Percentiles rank a stretch among this genome's conserved stretches.
phyloP scores from a whole-genome alignment of 2,888 invertebrate species.

The Eristalis arbustorum region DNA sequence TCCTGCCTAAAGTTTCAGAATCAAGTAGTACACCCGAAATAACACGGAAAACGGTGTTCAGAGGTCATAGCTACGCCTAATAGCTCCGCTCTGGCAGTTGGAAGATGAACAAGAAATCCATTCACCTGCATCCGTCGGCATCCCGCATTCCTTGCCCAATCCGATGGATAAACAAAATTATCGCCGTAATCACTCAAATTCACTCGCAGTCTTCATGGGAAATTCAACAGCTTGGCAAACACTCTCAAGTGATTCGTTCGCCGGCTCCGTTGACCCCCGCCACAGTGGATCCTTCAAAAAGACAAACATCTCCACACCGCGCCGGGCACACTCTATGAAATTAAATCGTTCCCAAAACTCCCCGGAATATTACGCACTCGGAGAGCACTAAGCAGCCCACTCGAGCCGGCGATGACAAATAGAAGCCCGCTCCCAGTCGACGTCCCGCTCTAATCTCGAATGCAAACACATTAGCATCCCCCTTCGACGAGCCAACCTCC shows the following conservation, averaged over 20 bases:
- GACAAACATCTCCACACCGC: constrained; percentile 33
- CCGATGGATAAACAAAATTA: background rate
- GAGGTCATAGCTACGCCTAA: too few relatives aligned
- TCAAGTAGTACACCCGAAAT: too few relatives aligned
- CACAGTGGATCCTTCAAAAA: background rate
- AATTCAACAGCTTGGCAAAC: background rate
- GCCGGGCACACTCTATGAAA: constrained; percentile 58
- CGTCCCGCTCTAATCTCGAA: constrained; percentile 53
- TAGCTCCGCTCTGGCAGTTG: too few relatives aligned
- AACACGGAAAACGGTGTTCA: too few relatives aligned
- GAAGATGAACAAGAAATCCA: background rate
- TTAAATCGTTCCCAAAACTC: constrained; percentile 61
- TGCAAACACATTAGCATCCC: constrained; percentile 68
- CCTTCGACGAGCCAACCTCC: constrained; percentile 1
- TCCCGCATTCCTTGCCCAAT: background rate
- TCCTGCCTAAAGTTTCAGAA: too few relatives aligned
- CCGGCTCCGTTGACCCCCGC: background rate
- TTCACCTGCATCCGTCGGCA: too few relatives aligned
- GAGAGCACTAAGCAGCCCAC: constrained; percentile 62
- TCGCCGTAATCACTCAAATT: background rate
- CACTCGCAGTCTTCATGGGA: background rate
- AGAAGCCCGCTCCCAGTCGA: constrained; percentile 35
- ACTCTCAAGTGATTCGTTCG: background rate
- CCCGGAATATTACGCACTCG: constrained; percentile 27
- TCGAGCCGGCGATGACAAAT: constrained; percentile 55